Evolutionary conservation across 1,140 invertebrate genomes (phyloP), one percentile per base, ranked within the genome.

Genomic region (Sarcophaga bullata): DNA sequence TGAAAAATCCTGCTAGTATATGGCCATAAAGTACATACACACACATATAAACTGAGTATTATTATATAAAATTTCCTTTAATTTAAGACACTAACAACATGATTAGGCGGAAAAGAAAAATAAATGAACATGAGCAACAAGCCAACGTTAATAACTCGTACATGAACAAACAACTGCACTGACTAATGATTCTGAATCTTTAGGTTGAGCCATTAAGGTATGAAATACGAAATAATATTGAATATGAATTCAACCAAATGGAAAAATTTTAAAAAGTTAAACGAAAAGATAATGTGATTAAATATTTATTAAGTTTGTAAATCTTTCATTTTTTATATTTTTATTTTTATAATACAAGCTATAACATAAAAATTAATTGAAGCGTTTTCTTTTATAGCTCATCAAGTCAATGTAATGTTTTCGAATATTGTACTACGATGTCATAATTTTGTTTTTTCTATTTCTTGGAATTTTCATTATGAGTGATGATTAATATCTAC

Each of bases 21-120:
- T 58, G 54, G n/a, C 13, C 7, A 15, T 58, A n/a, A 58, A 13
- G 15, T 13, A n/a, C 54, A 58, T 2, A 58, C 15, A 58, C 0
- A 13, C 7, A 58, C 15, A 58, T 37, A 37, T 37, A 37, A 37
- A 37, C 25, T 37, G 25, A 37, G 25, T 37, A 37, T 37, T 37
- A n/a, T n/a, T 37, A 37, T 37, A n/a, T 3, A 13, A n/a, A 68
- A 68, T 19, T 68, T 68, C 62, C 17, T 68, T n/a, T 19, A 8
- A 10, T 68, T 68, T 68, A 50, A 78, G n/a, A 78, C 75, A 78
- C 52, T 78, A 50, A 78, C 75, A 78, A 50, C 75, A 78, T 78
- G 75, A 78, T 78, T 78, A 78, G n/a, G 25, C 19, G 75, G 50
- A 78, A 52, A 17, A 50, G 50, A 6, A 19, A n/a, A 72, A 17